Evolutionary conservation across 2,888 invertebrate species (phyloP).

Genomic region (Drosophila mercatorum): DNA sequence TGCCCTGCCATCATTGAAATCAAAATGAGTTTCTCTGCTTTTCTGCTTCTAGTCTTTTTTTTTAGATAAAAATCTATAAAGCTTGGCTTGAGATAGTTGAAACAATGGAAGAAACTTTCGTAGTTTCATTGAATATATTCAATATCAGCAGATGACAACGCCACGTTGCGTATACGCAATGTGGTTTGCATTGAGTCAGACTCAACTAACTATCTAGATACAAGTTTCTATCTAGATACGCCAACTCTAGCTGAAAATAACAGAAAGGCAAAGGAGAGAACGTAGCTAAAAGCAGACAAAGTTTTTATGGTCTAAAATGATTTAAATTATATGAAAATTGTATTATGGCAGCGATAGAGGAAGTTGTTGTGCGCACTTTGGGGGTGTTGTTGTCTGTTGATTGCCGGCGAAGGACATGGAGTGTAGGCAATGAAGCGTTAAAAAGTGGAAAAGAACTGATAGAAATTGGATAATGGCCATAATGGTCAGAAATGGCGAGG

Average conservation of each 20-base stretch:
- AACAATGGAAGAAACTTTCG: conserved; percentile 1
- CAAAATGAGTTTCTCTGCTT: conserved; percentile 55
- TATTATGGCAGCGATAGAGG: conserved; percentile 47
- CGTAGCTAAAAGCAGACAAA: conserved; percentile 46
- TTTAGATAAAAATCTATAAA: background rate
- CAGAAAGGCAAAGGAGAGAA: background rate
- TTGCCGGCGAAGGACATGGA: conserved; percentile 19
- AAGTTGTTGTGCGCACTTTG: conserved; percentile 23
- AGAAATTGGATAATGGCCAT: conserved; percentile 70
- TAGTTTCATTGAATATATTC: no score
- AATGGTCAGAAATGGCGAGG: conserved; percentile 39
- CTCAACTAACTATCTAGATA: background rate
- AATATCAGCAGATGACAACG: no score
- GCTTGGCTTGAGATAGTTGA: background rate
- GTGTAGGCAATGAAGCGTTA: conserved; percentile 63
- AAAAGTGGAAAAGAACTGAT: conserved; percentile 68
- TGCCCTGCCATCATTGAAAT: conserved; percentile 62
- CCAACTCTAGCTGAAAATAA: background rate
- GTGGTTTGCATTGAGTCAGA: conserved; percentile 40
- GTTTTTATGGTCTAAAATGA: conserved; percentile 72
- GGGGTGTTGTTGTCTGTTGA: background rate
- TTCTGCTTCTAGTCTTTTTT: background rate
- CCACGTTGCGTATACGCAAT: conserved; percentile 64
- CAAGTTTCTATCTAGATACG: conserved; percentile 54
- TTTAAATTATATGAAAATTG: conserved; percentile 76